Percentiles rank a stretch among this genome's conserved stretches.
phyloP scores from a whole-genome alignment of 2,888 invertebrate genomes.

The Teleogryllus oceanicus region DNA sequence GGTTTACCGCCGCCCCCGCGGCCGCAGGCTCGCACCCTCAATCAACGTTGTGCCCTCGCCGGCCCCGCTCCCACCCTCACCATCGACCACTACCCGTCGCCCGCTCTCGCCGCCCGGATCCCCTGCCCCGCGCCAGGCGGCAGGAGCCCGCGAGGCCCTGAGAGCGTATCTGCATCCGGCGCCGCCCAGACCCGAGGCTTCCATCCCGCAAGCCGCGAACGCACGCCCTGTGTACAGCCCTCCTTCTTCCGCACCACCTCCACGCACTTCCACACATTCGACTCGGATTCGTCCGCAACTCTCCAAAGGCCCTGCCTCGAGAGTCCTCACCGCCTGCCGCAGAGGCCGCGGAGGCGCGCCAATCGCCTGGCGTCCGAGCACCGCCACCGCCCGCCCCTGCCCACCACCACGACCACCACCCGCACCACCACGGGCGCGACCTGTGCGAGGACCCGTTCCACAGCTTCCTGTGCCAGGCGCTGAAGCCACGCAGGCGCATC shows the following conservation, averaged over 20 bases:
- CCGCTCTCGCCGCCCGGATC: no score
- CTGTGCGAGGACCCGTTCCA: slow-evolving; percentile 34
- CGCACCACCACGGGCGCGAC: slow-evolving; percentile 35
- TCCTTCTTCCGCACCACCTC: neutral
- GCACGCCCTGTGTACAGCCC: no score
- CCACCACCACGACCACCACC: slow-evolving; percentile 34
- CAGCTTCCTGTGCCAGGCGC: slow-evolving; percentile 31
- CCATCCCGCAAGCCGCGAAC: no score
- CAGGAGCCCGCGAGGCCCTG: no score
- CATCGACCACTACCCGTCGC: no score
- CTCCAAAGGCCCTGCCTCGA: neutral
- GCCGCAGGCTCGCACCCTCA: no score
- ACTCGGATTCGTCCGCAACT: neutral
- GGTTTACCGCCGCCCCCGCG: no score
- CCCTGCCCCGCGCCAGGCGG: no score
- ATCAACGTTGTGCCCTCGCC: no score
- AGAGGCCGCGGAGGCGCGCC: neutral
- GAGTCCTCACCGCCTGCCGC: neutral
- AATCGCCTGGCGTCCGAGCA: neutral
- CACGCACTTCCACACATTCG: neutral
- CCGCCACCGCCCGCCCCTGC: slow-evolving; percentile 24
- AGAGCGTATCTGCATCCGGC: no score
- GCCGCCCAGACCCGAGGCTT: no score
- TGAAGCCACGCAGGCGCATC: slow-evolving; percentile 21
- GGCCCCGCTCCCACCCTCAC: no score